Conservation (phyloP, 2,113 vertebrate genomes). For the Ptychochromis oligacanthus region DNA sequence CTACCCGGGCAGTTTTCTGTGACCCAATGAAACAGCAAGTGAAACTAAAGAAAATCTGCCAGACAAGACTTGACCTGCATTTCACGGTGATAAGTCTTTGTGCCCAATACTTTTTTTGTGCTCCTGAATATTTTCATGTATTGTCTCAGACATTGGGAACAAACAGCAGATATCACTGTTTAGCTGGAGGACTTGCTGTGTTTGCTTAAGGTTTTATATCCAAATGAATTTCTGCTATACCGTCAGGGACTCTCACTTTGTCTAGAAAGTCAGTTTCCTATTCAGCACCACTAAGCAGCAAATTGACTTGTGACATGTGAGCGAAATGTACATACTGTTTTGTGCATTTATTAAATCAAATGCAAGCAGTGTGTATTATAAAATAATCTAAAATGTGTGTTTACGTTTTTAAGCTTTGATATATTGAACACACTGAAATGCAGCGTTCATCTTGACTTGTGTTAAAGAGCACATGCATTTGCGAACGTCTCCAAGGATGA, state of each 20-base stretch:
- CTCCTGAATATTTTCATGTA: neutral
- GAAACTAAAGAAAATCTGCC: neutral
- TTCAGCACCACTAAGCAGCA: constrained; percentile 8
- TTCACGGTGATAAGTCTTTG: neutral
- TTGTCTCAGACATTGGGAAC: neutral
- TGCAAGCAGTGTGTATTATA: too few species aligned
- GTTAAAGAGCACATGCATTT: neutral
- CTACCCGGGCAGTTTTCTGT: neutral
- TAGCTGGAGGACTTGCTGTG: neutral
- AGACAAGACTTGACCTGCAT: neutral
- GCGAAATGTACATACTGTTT: neutral
- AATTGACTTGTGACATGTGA: constrained; percentile 56
- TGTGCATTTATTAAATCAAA: too few species aligned
- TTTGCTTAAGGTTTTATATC: constrained; percentile 62
- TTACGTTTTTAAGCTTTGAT: neutral
- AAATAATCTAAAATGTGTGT: neutral
- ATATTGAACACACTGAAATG: neutral
- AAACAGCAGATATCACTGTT: neutral
- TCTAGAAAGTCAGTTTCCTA: neutral
- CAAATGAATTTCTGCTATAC: constrained; percentile 56
- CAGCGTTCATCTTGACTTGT: neutral
- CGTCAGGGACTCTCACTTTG: constrained; percentile 55
- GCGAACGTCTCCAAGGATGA: constrained; percentile 9
- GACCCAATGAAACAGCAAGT: neutral
- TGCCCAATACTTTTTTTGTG: neutral